phyloP scores from a whole-genome alignment of 2,797 vertebrate genomes.

The Odontamblyopus rebecca region DNA sequence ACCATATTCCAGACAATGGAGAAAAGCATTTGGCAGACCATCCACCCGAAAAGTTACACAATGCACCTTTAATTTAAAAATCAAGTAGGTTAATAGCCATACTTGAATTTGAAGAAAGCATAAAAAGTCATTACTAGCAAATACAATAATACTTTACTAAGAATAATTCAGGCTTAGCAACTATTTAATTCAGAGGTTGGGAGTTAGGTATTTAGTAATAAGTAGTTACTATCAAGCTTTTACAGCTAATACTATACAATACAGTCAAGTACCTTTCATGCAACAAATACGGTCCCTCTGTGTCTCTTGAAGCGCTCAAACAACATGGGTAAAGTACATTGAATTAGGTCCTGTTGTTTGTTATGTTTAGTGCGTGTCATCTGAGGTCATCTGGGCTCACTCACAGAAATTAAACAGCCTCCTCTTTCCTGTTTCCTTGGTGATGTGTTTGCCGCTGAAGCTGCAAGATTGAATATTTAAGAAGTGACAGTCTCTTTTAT shows the following conservation, averaged over 20 bases:
- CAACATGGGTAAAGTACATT: conserved; percentile 29
- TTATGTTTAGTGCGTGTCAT: conserved; percentile 26
- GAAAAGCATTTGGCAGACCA: too few relatives aligned
- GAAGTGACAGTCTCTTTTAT: not conserved
- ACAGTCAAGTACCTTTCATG: not conserved
- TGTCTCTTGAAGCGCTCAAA: not conserved
- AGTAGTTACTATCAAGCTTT: too few relatives aligned
- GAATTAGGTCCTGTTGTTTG: conserved; percentile 43
- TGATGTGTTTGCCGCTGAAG: conserved; percentile 49
- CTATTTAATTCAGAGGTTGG: too few relatives aligned
- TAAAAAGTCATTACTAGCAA: too few relatives aligned
- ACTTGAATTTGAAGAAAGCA: too few relatives aligned
- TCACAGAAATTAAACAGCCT: conserved; percentile 45
- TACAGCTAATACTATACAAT: not conserved
- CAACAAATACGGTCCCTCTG: not conserved
- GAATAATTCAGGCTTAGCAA: too few relatives aligned
- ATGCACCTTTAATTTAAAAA: too few relatives aligned
- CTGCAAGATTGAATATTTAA: conserved; percentile 11
- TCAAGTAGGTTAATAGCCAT: too few relatives aligned
- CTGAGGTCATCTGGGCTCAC: conserved; percentile 54
- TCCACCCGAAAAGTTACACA: too few relatives aligned
- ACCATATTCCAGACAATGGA: too few relatives aligned
- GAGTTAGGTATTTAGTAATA: too few relatives aligned
- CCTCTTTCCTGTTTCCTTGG: conserved; percentile 64
- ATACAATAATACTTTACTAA: too few relatives aligned